A percentile compares a stretch with the other conserved stretches of the same genome.
Conservation (phyloP, 2,888 invertebrate genomes). For the Phengaris arion region DNA sequence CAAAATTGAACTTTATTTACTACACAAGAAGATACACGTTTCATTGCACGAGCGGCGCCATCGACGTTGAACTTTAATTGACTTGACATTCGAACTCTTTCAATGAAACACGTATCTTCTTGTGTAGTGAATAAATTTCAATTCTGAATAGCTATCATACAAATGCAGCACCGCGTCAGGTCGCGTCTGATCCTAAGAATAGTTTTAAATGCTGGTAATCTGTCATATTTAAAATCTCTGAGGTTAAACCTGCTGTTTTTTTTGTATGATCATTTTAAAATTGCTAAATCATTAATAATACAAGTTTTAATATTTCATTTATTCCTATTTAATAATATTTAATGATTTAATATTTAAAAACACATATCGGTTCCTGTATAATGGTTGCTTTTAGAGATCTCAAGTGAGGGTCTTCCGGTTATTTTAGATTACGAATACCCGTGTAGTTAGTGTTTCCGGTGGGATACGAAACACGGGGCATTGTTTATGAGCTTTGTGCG, state of each 20-base stretch:
- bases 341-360: slow-evolving; percentile 1
- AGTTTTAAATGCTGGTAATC: background rate
- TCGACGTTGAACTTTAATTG: no score
- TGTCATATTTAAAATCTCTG: background rate
- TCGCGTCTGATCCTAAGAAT: background rate
- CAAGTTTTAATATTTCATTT: background rate
- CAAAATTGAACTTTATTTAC: no score
- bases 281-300: background rate
- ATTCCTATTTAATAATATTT: background rate
- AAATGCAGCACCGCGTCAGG: no score
- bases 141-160: background rate
- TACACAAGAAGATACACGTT: no score
- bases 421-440: slow-evolving; percentile 13
- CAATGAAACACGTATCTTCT: no score
- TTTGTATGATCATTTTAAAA: no score
- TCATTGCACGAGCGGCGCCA: no score
- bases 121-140: no score
- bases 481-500: slow-evolving; percentile 6
- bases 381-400: background rate
- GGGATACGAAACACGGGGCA: background rate
- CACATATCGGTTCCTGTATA: slow-evolving; percentile 15
- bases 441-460: slow-evolving; percentile 19
- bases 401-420: slow-evolving; percentile 24
- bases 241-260: background rate
- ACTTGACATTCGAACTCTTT: no score